phyloP scores from a whole-genome alignment of 2,888 invertebrate species.

The Amblyjoppa fuscipennis region DNA sequence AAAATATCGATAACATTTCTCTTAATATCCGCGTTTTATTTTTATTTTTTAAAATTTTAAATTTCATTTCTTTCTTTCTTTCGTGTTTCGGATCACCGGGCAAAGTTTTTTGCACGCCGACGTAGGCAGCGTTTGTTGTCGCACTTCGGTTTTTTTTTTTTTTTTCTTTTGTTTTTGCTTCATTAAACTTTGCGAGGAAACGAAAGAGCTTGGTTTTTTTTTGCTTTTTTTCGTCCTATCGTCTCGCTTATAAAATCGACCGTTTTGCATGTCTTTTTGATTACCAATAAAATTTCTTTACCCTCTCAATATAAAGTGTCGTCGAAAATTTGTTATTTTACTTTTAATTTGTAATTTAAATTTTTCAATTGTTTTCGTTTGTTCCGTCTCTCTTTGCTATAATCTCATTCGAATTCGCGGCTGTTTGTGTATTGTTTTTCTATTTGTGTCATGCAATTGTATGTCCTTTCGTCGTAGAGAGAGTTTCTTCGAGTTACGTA shows the following conservation, averaged over 20 bases:
- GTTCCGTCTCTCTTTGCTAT: slow-evolving; percentile 22
- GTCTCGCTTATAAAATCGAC: slow-evolving; percentile 50
- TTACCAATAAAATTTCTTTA: slow-evolving; percentile 52
- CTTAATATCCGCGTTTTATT: slow-evolving; percentile 67
- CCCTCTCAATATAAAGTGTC: slow-evolving; percentile 52
- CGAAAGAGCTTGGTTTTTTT: slow-evolving; percentile 15
- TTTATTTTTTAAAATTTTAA: slow-evolving; percentile 35
- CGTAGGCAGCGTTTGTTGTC: background rate
- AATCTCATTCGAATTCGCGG: slow-evolving; percentile 28
- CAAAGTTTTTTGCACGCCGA: slow-evolving; percentile 44
- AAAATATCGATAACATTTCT: slow-evolving; percentile 82
- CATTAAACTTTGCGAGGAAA: slow-evolving; percentile 32
- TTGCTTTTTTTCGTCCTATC: slow-evolving; percentile 37
- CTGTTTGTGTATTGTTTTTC: slow-evolving; percentile 34
- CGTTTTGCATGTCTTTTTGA: slow-evolving; percentile 11
- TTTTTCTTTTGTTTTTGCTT: background rate
- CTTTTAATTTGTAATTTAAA: background rate
- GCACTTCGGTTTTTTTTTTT: background rate
- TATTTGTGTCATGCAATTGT: slow-evolving; percentile 40
- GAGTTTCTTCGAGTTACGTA: slow-evolving; percentile 72
- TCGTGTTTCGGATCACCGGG: slow-evolving; percentile 55
- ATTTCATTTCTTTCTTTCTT: slow-evolving; percentile 24
- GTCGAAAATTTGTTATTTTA: slow-evolving; percentile 52
- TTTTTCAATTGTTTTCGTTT: slow-evolving; percentile 24
- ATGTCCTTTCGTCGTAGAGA: slow-evolving; percentile 37